phyloP scores from a whole-genome alignment of 2,888 invertebrate species.

The Lissocephala sabroskyi region DNA sequence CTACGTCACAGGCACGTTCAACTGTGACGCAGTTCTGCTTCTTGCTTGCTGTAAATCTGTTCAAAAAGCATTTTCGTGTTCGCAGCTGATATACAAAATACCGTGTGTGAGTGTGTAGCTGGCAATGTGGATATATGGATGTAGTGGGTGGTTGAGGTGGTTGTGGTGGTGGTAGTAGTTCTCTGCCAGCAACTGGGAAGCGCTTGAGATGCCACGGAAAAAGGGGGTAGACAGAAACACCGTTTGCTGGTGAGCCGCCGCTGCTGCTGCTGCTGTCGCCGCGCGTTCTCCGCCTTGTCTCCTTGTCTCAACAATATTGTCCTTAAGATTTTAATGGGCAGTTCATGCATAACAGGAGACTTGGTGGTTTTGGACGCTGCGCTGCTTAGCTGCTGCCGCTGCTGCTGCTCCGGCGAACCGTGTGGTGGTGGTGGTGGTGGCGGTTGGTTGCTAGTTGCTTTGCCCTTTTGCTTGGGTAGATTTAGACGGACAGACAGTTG shows the following conservation, averaged over 20 bases:
- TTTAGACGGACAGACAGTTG: constrained; percentile 55
- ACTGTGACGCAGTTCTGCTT: constrained; percentile 9
- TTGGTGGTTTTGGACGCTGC: constrained; percentile 52
- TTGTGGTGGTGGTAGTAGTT: constrained; percentile 13
- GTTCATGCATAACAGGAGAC: constrained; percentile 36
- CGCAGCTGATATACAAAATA: constrained; percentile 65
- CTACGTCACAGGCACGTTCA: constrained; percentile 27
- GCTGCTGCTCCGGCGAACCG: constrained; percentile 49
- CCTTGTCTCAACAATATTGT: constrained; percentile 27
- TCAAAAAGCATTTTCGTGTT: constrained; percentile 53
- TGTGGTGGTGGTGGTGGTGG: constrained; percentile 38
- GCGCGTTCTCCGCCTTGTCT: constrained; percentile 63
- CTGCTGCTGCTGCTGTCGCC: no score
- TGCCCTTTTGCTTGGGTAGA: constrained; percentile 28
- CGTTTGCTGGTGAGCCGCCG: constrained; percentile 54
- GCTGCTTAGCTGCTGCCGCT: constrained; percentile 37
- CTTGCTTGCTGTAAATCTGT: constrained; percentile 50
- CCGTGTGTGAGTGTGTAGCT: constrained; percentile 39
- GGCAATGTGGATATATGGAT: constrained; percentile 52
- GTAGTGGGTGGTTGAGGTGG: constrained; percentile 17
- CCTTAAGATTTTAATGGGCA: no score
- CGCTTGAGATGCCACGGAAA: constrained; percentile 16
- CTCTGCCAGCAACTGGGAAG: constrained; percentile 51
- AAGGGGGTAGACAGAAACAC: constrained; percentile 22
- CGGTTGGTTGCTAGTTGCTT: constrained; percentile 36